Evolutionary conservation across 2,888 invertebrate species (phyloP).

Genomic region (Drosophila nigricruria): DNA sequence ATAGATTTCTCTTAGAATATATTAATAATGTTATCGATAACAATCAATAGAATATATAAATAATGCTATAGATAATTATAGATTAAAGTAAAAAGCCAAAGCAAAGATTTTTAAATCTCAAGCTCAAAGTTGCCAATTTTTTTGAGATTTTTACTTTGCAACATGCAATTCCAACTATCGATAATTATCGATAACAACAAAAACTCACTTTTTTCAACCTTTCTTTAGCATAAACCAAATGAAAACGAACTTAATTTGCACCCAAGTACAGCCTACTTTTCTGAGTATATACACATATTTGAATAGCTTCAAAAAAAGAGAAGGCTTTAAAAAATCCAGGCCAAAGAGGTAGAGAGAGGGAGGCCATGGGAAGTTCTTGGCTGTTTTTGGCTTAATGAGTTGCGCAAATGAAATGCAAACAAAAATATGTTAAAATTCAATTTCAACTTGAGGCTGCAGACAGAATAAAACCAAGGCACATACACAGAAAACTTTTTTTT

Average conservation of each 20-base stretch:
- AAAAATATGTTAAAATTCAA: conserved; percentile 69
- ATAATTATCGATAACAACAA: conserved; percentile 1
- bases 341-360: not conserved
- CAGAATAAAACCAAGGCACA: conserved; percentile 53
- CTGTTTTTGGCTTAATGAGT: conserved; percentile 64
- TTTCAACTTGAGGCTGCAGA: conserved; percentile 58
- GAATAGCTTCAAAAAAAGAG: not conserved
- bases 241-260: not conserved
- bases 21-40: too few species aligned
- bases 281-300: not conserved
- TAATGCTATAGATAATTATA: too few species aligned
- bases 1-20: too few species aligned
- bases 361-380: conserved; percentile 6
- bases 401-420: conserved; percentile 69
- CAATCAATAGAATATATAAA: too few species aligned
- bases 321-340: not conserved
- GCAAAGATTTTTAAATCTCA: not conserved
- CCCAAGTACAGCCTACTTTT: not conserved
- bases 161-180: not conserved
- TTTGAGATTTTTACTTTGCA: not conserved
- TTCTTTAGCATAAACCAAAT: not conserved
- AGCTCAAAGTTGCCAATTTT: not conserved
- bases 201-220: not conserved
- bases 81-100: too few species aligned
- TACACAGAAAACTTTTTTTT: conserved; percentile 33